A percentile compares a stretch with the other conserved stretches of the same genome.
Conservation (phyloP, 2,888 invertebrate genomes). For the Bruchidius siliquastri region DNA sequence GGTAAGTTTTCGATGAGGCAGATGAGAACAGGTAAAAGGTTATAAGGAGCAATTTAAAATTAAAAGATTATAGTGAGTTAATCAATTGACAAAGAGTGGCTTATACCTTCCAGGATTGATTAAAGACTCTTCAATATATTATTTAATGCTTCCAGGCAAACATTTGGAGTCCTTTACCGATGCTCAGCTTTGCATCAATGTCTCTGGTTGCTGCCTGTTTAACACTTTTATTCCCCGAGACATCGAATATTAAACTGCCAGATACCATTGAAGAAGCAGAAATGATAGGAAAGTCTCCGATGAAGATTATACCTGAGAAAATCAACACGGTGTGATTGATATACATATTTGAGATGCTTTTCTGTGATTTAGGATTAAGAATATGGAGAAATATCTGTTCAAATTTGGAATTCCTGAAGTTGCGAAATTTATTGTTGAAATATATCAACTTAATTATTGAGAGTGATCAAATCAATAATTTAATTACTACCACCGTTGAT, state of each 20-base stretch:
- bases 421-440: too few relatives aligned
- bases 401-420: not conserved
- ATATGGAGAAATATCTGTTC: not conserved
- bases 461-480: too few relatives aligned
- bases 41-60: too few relatives aligned
- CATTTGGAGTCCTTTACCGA: slow-evolving; percentile 52
- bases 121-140: too few relatives aligned
- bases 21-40: too few relatives aligned
- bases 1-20: slow-evolving; percentile 54
- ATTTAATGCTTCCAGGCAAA: slow-evolving; percentile 39
- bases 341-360: not conserved
- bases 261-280: slow-evolving; percentile 69
- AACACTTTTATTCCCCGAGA: slow-evolving; percentile 66
- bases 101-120: too few relatives aligned
- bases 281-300: slow-evolving; percentile 37
- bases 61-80: too few relatives aligned
- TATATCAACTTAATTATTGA: too few relatives aligned
- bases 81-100: too few relatives aligned
- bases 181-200: slow-evolving; percentile 61
- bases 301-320: slow-evolving; percentile 1
- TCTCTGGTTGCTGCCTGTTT: slow-evolving; percentile 58
- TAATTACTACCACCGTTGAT: too few relatives aligned
- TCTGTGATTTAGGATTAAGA: slow-evolving; percentile 3
- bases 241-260: slow-evolving; percentile 58
- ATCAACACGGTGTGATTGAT: not conserved